phyloP scores from a whole-genome alignment of 2,113 vertebrate genomes.

The Anhinga anhinga region DNA sequence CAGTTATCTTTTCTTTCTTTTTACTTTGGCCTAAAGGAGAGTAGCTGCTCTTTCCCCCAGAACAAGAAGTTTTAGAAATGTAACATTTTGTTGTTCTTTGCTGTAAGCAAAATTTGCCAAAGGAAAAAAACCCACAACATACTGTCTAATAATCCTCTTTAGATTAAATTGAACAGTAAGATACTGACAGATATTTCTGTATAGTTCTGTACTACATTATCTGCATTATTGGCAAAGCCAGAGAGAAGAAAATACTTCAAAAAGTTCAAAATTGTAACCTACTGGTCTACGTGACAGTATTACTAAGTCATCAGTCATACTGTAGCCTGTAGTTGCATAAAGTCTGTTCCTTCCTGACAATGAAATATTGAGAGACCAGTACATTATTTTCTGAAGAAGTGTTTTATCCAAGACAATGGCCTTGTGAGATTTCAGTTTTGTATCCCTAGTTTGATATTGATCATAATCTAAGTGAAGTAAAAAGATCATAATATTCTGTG shows the following conservation, averaged over 20 bases:
- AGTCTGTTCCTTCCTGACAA: slow-evolving; percentile 24
- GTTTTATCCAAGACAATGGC: slow-evolving; percentile 61
- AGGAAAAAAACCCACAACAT: not conserved
- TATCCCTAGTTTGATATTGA: slow-evolving; percentile 62
- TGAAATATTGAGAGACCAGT: slow-evolving; percentile 46
- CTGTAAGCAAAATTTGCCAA: not conserved
- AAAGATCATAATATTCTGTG: slow-evolving; percentile 6
- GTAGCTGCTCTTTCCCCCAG: not conserved
- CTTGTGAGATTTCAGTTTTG: slow-evolving; percentile 58
- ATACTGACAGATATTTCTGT: not conserved
- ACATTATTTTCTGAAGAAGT: slow-evolving; percentile 59
- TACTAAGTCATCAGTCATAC: slow-evolving; percentile 20
- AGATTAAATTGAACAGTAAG: not conserved
- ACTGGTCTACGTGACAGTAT: not conserved
- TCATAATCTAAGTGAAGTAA: slow-evolving; percentile 51
- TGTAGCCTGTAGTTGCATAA: slow-evolving; percentile 20
- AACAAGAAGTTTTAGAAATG: not conserved
- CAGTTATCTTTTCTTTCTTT: not conserved
- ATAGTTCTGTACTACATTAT: not conserved
- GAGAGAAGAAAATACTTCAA: slow-evolving; percentile 25
- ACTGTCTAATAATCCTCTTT: not conserved
- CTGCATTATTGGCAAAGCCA: not conserved
- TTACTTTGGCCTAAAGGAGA: not conserved
- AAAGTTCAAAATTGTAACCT: slow-evolving; percentile 11
- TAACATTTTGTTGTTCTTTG: not conserved